phyloP scores from a whole-genome alignment of 2,113 vertebrate genomes.

The Rhabdornis inornatus region DNA sequence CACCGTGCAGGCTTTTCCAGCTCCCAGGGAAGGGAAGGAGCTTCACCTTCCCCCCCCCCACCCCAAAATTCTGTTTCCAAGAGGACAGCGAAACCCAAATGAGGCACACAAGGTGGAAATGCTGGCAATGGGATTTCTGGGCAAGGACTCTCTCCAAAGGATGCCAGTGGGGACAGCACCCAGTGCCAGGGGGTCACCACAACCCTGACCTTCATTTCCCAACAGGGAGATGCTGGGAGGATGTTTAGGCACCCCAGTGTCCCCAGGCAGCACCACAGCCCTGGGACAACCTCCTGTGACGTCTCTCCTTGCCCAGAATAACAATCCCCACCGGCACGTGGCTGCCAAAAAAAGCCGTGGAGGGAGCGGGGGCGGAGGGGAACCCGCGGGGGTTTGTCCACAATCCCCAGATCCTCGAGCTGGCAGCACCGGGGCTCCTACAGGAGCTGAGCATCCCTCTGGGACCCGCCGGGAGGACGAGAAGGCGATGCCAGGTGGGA shows the following conservation, averaged over 20 bases:
- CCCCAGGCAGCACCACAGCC: not conserved
- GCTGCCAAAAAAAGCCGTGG: not conserved
- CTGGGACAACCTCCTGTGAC: not conserved
- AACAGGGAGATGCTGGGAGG: accelerated
- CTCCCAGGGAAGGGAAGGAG: not conserved
- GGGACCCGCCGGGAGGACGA: accelerated
- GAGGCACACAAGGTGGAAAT: not conserved
- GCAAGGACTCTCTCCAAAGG: not conserved
- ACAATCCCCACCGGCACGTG: not conserved
- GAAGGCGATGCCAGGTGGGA: accelerated
- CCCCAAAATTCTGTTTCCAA: not conserved
- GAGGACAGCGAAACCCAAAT: not conserved
- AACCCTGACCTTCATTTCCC: not conserved
- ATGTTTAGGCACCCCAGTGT: not conserved
- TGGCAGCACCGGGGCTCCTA: not conserved
- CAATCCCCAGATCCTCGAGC: not conserved
- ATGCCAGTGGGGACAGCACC: not conserved
- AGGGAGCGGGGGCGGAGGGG: not conserved
- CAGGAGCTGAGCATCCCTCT: not conserved
- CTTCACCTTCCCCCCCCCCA: not conserved
- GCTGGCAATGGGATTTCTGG: not conserved
- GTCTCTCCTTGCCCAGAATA: not conserved
- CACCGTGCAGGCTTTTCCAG: not conserved
- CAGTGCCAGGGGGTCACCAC: not conserved
- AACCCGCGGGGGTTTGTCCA: not conserved